A percentile compares a stretch with the other conserved stretches of the same genome.
These are phyloP conservation scores for Podotricha telesiphe DNA, from an alignment of 2,888 invertebrate genomes.

Conservation along the genomic window DNA sequence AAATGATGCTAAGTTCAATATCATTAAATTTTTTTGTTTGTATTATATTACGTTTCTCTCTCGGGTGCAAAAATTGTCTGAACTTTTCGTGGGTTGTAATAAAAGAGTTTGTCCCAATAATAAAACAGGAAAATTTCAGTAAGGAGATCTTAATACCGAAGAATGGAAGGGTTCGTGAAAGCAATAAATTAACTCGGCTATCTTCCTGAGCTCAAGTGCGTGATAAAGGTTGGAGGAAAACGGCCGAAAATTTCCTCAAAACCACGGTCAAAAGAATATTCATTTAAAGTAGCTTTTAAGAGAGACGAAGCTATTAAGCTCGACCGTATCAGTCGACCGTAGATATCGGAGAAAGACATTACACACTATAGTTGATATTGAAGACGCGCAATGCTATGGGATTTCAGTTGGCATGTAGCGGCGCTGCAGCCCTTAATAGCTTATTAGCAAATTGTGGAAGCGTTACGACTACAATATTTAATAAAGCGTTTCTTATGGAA, in stretches of 20 bases:
- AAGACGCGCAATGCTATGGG: too few species aligned
- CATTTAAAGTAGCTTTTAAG: constrained; percentile 16
- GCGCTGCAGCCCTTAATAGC: too few species aligned
- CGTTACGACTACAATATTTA: too few species aligned
- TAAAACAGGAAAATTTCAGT: constrained; percentile 34
- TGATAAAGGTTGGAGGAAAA: constrained; percentile 32
- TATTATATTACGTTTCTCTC: not conserved
- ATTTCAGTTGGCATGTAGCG: too few species aligned
- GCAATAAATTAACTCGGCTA: constrained; percentile 36
- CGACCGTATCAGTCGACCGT: not conserved
- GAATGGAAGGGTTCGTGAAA: constrained; percentile 36
- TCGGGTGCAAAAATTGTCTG: constrained; percentile 7
- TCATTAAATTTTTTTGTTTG: not conserved
- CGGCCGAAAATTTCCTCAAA: constrained; percentile 26
- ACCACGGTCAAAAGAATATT: constrained; percentile 17
- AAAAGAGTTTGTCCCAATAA: constrained; percentile 17
- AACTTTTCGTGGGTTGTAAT: not conserved
- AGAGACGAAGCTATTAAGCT: not conserved
- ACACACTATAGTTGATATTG: not conserved
- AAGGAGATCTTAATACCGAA: constrained; percentile 31
- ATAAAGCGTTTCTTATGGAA: too few species aligned
- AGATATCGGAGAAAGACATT: not conserved
- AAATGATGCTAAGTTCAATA: constrained; percentile 14
- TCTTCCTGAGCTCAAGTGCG: constrained; percentile 31
- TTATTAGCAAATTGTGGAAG: too few species aligned